These are phyloP conservation scores for Hepsetus odoe DNA, from an alignment of 2,113 vertebrate genomes.

Conservation along the genomic window DNA sequence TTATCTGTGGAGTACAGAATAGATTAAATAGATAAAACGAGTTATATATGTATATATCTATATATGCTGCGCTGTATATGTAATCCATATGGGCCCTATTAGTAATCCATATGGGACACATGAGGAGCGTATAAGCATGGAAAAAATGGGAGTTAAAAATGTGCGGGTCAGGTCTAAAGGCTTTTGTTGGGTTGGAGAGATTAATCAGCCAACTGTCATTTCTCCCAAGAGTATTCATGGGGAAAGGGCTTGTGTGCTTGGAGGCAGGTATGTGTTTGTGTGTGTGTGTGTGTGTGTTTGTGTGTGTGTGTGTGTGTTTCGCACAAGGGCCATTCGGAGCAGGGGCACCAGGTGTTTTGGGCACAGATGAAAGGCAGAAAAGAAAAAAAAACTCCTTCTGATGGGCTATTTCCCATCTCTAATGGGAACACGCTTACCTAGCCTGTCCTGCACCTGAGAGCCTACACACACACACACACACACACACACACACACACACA, in stretches of 20 bases:
- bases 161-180: neutral
- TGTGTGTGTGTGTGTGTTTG: conserved; percentile 41
- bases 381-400: conserved; percentile 69
- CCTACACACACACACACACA: conserved; percentile 36
- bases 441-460: conserved; percentile 61
- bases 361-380: conserved; percentile 64
- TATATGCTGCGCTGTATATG: neutral
- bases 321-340: conserved; percentile 59
- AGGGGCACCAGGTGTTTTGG: conserved; percentile 71
- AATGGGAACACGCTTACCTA: conserved; percentile 54
- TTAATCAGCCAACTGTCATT: conserved; percentile 38
- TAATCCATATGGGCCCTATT: neutral
- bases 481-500: conserved; percentile 5
- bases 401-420: conserved; percentile 52
- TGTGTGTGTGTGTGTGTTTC: conserved; percentile 15
- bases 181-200: conserved; percentile 3
- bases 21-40: no score
- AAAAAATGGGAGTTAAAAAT: neutral
- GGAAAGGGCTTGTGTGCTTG: neutral
- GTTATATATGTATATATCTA: neutral
- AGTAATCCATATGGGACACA: neutral
- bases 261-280: conserved; percentile 14
- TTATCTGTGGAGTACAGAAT: no score
- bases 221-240: neutral
- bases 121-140: neutral